Evolutionary conservation across 1,140 invertebrate species (phyloP).

Genomic region (Tenebrio molitor): DNA sequence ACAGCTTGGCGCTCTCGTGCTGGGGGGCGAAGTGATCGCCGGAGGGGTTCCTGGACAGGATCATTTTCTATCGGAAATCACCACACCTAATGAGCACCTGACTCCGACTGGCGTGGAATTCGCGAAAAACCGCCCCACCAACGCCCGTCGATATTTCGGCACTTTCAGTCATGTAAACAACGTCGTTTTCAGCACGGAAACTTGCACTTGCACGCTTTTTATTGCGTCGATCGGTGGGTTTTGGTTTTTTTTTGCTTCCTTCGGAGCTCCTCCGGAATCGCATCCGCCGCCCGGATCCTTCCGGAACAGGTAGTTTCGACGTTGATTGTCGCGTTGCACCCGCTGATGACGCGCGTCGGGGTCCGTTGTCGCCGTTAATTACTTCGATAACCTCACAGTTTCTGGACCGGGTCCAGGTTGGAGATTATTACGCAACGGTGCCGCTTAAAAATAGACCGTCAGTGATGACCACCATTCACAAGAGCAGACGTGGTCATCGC

Average conservation of each 20-base stretch:
- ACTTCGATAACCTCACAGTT: slow-evolving; percentile 18
- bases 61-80: slow-evolving; percentile 52
- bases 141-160: slow-evolving; percentile 37
- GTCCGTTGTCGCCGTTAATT: background rate
- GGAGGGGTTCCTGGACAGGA: slow-evolving; percentile 56
- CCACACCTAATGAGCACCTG: slow-evolving; percentile 29
- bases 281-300: no score
- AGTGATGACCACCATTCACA: slow-evolving; percentile 10
- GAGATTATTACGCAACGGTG: slow-evolving; percentile 7
- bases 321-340: no score
- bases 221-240: background rate
- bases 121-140: slow-evolving; percentile 50
- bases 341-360: background rate
- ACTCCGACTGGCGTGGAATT: slow-evolving; percentile 39
- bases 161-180: slow-evolving; percentile 41
- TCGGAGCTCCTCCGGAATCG: no score
- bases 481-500: no score
- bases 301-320: no score
- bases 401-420: background rate
- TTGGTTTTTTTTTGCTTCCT: no score
- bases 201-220: background rate
- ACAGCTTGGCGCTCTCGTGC: slow-evolving; percentile 58
- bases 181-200: slow-evolving; percentile 14
- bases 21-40: slow-evolving; percentile 55
- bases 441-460: slow-evolving; percentile 4